Evolutionary conservation across 2,797 vertebrate genomes (phyloP).

Genomic region (Masticophis lateralis): DNA sequence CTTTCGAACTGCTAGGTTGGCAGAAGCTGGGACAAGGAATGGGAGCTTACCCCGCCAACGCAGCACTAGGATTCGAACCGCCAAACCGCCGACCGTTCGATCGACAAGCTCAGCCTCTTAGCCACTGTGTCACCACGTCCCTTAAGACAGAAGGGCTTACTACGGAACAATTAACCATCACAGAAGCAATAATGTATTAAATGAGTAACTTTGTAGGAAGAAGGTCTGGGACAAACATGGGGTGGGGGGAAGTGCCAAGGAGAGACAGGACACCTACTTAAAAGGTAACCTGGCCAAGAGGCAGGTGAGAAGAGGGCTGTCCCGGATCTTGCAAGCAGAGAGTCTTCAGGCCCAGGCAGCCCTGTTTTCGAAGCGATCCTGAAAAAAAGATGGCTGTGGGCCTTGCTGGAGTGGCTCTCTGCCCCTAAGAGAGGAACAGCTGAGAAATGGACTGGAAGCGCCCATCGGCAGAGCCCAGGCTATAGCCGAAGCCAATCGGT

Average conservation of each 20-base stretch:
- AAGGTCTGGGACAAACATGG: neutral
- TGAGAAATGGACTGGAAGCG: neutral
- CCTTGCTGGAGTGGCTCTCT: neutral
- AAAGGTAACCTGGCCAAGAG: neutral
- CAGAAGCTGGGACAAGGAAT: too few relatives aligned
- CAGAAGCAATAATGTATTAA: neutral
- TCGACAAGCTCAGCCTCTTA: too few relatives aligned
- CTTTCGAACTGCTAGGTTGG: too few relatives aligned
- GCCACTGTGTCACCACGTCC: too few relatives aligned
- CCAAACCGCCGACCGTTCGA: too few relatives aligned
- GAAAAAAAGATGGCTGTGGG: neutral
- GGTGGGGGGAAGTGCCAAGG: fast-evolving
- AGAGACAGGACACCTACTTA: fast-evolving
- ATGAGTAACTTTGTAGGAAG: neutral
- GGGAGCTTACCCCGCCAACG: too few relatives aligned
- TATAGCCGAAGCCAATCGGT: neutral
- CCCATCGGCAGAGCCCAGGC: neutral
- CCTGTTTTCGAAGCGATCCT: too few relatives aligned
- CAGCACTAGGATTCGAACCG: too few relatives aligned
- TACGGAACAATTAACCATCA: neutral
- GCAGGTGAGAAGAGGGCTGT: neutral
- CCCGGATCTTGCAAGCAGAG: neutral
- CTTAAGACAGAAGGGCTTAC: neutral
- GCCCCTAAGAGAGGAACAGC: neutral
- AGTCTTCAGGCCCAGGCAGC: neutral